A percentile compares a stretch with the other conserved stretches of the same genome.
These are phyloP conservation scores for Picathartes gymnocephalus DNA, from an alignment of 2,113 vertebrate genomes.

Conservation along the genomic window DNA sequence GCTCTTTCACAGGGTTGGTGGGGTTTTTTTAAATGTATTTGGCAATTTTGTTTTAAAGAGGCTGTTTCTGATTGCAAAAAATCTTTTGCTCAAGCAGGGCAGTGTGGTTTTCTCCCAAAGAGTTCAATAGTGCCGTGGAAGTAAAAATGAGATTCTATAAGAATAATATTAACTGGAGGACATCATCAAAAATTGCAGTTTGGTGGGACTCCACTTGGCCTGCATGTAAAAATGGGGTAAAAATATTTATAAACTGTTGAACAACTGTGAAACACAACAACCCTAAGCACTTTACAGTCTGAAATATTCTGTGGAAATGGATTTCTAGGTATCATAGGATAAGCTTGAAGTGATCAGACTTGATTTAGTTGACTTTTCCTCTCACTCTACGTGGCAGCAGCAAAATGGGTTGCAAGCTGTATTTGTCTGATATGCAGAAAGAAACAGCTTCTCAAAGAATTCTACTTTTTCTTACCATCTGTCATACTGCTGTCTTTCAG, in stretches of 20 bases:
- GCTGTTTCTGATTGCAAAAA: background rate
- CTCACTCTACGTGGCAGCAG: background rate
- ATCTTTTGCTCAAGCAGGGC: background rate
- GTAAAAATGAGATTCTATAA: background rate
- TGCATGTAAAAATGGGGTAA: background rate
- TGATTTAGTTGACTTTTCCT: background rate
- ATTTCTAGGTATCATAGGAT: background rate
- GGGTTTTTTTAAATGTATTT: background rate
- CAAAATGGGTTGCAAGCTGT: background rate
- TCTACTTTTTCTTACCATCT: background rate
- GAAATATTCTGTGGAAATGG: background rate
- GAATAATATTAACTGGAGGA: background rate
- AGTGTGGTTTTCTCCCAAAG: background rate
- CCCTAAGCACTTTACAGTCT: background rate
- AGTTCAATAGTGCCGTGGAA: accelerated
- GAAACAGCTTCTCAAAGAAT: background rate
- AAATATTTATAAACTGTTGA: background rate
- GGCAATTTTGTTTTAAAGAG: background rate
- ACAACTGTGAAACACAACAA: background rate
- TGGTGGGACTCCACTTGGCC: background rate
- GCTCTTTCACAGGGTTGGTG: background rate
- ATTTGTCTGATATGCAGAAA: background rate
- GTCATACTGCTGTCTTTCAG: background rate
- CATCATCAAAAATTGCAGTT: background rate
- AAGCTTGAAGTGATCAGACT: background rate